Conservation (phyloP, 2,113 vertebrate genomes). For the Phoenicopterus ruber region DNA sequence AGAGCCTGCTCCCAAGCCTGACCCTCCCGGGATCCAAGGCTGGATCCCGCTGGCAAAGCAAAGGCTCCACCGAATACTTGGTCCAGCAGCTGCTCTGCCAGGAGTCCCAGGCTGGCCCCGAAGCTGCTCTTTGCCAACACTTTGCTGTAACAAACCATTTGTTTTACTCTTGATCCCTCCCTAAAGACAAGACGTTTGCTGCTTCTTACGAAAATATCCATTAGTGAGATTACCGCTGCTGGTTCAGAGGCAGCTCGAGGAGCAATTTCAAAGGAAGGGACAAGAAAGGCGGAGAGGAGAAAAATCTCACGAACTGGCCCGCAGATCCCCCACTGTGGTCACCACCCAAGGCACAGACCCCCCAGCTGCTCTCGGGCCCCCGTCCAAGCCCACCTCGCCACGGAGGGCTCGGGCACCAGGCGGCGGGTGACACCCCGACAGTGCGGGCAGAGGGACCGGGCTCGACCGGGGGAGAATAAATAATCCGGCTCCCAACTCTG, state of each 20-base stretch:
- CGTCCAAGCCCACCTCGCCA: neutral
- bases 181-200: neutral
- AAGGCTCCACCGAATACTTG: rapidly evolving
- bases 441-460: neutral
- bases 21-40: neutral
- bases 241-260: neutral
- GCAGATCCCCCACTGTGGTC: neutral
- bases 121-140: neutral
- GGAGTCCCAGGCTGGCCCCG: neutral
- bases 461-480: neutral
- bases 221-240: neutral
- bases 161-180: neutral
- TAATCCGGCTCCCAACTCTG: neutral
- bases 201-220: neutral
- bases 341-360: neutral
- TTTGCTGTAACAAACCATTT: neutral
- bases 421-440: neutral
- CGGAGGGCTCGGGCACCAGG: neutral
- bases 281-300: neutral
- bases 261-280: neutral
- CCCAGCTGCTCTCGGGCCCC: neutral
- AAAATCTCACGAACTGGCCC: rapidly evolving
- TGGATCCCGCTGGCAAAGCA: neutral
- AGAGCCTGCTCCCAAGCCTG: neutral
- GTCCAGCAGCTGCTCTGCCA: neutral